phyloP scores from a whole-genome alignment of 2,113 vertebrate species.

The Phaethornis superciliosus region DNA sequence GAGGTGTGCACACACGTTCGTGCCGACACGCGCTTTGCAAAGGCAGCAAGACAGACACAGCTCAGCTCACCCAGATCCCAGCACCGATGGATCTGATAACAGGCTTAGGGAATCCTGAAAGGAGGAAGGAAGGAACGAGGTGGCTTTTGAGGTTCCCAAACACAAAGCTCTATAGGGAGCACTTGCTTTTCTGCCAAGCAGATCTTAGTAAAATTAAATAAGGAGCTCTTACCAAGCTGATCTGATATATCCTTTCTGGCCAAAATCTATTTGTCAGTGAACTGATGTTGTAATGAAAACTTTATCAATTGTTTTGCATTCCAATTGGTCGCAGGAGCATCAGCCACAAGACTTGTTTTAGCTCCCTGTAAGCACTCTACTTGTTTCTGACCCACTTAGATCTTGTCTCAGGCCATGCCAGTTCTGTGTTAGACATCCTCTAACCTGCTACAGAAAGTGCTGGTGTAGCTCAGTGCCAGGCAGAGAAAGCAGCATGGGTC shows the following conservation, averaged over 20 bases:
- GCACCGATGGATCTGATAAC: not conserved
- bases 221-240: not conserved
- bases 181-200: not conserved
- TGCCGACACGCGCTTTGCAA: not conserved
- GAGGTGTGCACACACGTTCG: fast-evolving
- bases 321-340: not conserved
- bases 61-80: not conserved
- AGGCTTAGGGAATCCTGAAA: not conserved
- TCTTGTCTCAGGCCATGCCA: not conserved
- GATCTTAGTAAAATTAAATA: not conserved
- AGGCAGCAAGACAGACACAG: fast-evolving
- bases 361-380: not conserved
- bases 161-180: not conserved
- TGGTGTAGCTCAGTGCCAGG: not conserved
- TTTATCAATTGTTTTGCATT: not conserved
- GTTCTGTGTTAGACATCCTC: fast-evolving
- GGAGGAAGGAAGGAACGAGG: not conserved
- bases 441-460: not conserved
- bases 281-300: not conserved
- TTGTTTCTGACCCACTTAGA: not conserved
- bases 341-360: not conserved
- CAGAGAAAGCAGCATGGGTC: not conserved
- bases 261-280: not conserved
- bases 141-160: not conserved
- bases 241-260: not conserved